These are phyloP conservation scores for Lepisosteus oculatus DNA, from an alignment of 2,113 vertebrate species.

Conservation along the genomic window DNA sequence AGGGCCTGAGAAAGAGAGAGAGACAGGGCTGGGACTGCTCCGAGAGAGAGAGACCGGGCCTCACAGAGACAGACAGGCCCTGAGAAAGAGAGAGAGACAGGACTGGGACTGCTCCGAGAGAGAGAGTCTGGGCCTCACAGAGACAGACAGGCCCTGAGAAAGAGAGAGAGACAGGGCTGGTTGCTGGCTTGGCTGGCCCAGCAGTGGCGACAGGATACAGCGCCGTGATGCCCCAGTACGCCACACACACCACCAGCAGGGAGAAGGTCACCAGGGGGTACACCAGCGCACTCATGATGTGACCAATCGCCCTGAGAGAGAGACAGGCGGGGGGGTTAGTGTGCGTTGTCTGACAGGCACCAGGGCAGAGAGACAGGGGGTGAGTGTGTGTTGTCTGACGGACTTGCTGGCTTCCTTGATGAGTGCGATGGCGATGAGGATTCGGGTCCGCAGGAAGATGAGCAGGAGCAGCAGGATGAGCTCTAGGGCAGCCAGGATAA, in stretches of 20 bases:
- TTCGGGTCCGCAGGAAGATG: constrained; percentile 77
- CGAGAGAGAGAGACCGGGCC: neutral
- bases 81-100: no score
- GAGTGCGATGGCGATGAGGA: constrained; percentile 80
- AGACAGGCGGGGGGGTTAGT: neutral
- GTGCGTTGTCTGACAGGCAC: no score
- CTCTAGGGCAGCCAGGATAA: constrained; percentile 72
- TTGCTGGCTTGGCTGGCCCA: no score
- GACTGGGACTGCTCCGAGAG: no score
- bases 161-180: no score
- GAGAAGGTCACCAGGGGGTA: constrained; percentile 82
- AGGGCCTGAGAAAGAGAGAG: no score
- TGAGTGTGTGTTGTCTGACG: neutral
- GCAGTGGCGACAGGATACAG: constrained; percentile 75
- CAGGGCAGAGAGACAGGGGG: neutral
- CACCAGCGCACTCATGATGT: constrained; percentile 78
- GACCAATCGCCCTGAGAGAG: constrained; percentile 68
- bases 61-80: neutral
- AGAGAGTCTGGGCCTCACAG: no score
- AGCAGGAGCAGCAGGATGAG: constrained; percentile 71
- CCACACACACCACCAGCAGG: constrained; percentile 76
- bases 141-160: no score
- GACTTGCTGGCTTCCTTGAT: constrained; percentile 86
- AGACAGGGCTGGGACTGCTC: no score
- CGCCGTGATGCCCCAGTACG: constrained; percentile 78